These are phyloP conservation scores for Cataglyphis rosenhaueri DNA, from an alignment of 2,888 invertebrate genomes.

Conservation along the genomic window DNA sequence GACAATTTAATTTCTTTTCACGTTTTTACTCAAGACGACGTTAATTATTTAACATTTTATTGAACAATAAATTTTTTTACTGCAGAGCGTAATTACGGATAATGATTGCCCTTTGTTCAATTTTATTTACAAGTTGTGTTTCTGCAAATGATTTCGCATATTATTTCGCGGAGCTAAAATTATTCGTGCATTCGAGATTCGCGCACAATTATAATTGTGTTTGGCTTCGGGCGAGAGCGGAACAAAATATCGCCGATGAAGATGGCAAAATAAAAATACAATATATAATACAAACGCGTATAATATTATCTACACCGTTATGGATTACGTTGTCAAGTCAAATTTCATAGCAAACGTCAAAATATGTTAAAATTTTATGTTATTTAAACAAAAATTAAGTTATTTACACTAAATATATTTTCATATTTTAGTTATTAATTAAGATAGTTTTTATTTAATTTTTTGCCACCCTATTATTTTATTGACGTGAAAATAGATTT, in stretches of 20 bases:
- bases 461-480: constrained; percentile 1
- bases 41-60: constrained; percentile 1
- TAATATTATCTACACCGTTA: background rate
- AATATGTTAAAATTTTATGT: constrained; percentile 12
- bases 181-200: constrained; percentile 37
- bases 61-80: background rate
- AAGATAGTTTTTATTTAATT: background rate
- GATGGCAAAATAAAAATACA: constrained; percentile 12
- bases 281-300: background rate
- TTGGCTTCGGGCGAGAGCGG: background rate
- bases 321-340: background rate
- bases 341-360: background rate
- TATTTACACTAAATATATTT: constrained; percentile 20
- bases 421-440: background rate
- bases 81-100: background rate
- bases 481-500: background rate
- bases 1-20: constrained; percentile 3
- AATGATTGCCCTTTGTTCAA: constrained; percentile 20
- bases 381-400: background rate
- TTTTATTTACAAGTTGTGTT: constrained; percentile 32
- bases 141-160: constrained; percentile 27
- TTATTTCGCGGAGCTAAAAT: constrained; percentile 23
- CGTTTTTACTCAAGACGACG: background rate
- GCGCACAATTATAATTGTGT: constrained; percentile 34
- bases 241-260: constrained; percentile 40